These are phyloP conservation scores for Mobula birostris DNA, from an alignment of 2,113 vertebrate genomes.

Conservation along the genomic window DNA sequence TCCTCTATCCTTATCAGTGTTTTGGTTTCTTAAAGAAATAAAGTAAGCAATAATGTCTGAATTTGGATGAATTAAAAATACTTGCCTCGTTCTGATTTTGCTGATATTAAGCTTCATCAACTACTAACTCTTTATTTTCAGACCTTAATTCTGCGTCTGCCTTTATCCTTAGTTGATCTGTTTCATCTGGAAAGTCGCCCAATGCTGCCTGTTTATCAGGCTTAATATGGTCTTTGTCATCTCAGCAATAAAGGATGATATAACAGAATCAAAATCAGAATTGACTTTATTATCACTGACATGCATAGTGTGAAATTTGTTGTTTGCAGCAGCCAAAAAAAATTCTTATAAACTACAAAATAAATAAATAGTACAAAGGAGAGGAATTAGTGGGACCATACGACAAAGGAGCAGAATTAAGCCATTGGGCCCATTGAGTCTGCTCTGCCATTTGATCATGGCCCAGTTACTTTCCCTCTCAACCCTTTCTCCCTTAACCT, in stretches of 20 bases:
- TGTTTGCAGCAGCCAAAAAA: no score
- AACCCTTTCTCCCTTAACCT: no score
- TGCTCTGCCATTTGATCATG: no score
- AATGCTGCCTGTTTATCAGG: background rate
- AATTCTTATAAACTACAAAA: no score
- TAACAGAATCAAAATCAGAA: no score
- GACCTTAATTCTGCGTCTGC: background rate
- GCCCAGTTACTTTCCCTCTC: no score
- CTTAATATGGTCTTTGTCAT: background rate
- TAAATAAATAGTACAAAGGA: no score
- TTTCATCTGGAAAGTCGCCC: background rate
- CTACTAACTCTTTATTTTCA: background rate
- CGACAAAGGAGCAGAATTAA: no score
- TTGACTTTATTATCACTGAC: no score
- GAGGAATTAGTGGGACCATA: no score
- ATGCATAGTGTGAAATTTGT: no score
- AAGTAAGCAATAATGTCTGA: background rate
- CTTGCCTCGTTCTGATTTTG: background rate
- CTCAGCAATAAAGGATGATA: background rate
- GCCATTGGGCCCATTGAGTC: no score
- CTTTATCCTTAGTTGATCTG: background rate
- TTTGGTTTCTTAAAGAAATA: background rate
- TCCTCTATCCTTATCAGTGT: background rate
- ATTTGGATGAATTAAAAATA: background rate
- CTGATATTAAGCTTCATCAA: background rate